These are phyloP conservation scores for Monomorium pharaonis DNA, from an alignment of 1,140 invertebrate species.

Conservation along the genomic window DNA sequence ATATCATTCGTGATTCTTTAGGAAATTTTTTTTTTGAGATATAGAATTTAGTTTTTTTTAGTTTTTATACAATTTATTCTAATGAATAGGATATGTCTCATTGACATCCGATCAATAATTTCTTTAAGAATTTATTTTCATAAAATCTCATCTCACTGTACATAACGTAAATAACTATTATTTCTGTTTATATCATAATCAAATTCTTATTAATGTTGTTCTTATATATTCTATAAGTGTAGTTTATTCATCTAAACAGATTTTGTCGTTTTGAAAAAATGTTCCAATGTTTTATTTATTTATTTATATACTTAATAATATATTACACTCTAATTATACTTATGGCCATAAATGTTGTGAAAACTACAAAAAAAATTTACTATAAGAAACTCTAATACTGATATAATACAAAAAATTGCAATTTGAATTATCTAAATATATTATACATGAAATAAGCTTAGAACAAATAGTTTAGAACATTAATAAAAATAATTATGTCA, in stretches of 20 bases:
- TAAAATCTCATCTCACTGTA: slow-evolving; percentile 66
- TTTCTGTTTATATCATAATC: not conserved
- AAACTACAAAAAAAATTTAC: not conserved
- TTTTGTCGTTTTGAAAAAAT: slow-evolving; percentile 15
- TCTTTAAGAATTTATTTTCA: slow-evolving; percentile 66
- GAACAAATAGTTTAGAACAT: slow-evolving; percentile 5
- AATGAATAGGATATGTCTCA: not conserved
- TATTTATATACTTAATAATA: slow-evolving; percentile 44
- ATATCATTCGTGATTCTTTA: too few species aligned
- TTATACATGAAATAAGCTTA: not conserved
- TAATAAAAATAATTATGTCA: not conserved
- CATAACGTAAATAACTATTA: slow-evolving; percentile 55
- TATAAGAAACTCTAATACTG: not conserved
- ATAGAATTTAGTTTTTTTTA: too few species aligned
- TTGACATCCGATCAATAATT: not conserved
- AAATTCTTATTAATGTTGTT: not conserved
- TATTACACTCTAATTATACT: slow-evolving; percentile 2
- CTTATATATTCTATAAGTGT: slow-evolving; percentile 8
- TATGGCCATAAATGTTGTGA: not conserved
- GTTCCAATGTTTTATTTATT: slow-evolving; percentile 6
- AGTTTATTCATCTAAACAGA: not conserved
- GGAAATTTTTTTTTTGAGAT: not conserved
- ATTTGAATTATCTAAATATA: slow-evolving; percentile 7
- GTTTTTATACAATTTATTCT: too few species aligned
- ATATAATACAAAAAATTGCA: not conserved